phyloP scores from a whole-genome alignment of 2,888 invertebrate species.

The Sarcophaga carnaria region DNA sequence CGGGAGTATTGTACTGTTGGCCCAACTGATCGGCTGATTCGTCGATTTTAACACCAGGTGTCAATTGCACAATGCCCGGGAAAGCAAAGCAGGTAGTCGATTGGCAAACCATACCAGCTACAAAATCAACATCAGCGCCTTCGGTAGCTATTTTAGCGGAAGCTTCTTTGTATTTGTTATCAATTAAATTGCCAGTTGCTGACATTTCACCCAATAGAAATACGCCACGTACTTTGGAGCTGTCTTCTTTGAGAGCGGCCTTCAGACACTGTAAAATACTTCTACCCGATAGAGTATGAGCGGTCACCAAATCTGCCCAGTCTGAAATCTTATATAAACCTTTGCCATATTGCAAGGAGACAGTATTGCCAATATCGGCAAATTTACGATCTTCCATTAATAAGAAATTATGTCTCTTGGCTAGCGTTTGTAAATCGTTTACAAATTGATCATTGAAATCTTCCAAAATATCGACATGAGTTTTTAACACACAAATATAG shows the following conservation, averaged over 20 bases:
- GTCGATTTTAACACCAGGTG: constrained; percentile 93
- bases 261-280: constrained; percentile 85
- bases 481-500: constrained; percentile 93
- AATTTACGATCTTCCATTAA: constrained; percentile 98
- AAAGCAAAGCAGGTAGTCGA: constrained; percentile 86
- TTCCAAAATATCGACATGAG: constrained; percentile 93
- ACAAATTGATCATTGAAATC: constrained; percentile 89
- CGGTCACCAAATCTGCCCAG: constrained; percentile 97
- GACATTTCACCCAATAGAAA: constrained; percentile 96
- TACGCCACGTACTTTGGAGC: constrained; percentile 84
- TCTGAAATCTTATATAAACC: constrained; percentile 89
- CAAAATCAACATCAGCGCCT: constrained; percentile 86
- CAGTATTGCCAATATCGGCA: constrained; percentile 97
- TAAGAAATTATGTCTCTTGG: constrained; percentile 91
- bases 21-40: constrained; percentile 88
- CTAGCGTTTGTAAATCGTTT: constrained; percentile 85
- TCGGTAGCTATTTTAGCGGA: constrained; percentile 89
- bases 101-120: constrained; percentile 96
- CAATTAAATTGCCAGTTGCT: constrained; percentile 85
- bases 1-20: constrained; percentile 94
- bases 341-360: constrained; percentile 89
- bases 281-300: constrained; percentile 92
- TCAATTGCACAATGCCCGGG: constrained; percentile 92
- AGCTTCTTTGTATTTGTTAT: constrained; percentile 85
- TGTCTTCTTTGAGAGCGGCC: constrained; percentile 79